Evolutionary conservation across 2,797 vertebrate genomes (phyloP), one percentile per base, ranked within the genome.

Genomic region (Sebastes jordani): DNA sequence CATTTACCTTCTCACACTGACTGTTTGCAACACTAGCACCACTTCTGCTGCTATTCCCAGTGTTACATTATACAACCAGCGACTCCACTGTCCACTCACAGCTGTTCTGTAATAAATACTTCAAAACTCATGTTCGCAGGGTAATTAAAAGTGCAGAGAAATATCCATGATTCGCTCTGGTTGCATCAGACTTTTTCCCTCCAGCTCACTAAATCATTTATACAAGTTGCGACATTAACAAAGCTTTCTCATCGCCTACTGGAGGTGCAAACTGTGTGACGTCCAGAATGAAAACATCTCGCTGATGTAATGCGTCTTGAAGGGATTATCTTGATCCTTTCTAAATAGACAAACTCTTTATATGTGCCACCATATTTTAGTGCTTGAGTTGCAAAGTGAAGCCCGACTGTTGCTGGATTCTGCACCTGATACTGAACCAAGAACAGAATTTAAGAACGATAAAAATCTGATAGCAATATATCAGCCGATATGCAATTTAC

Each of bases 261-360:
- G 25, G 38, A 72, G 67, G 42, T 73, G 36, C n/a, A 58, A 71
- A 81, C 38, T 56, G 34, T 42, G 18, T 63, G 64, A 73, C 10
- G 25, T 49, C 8, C n/a, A 25, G 23, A 5, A 65, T 34, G 34
- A 22, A 58, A 32, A 59, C 22, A 7, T 62, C 13, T 32, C 18
- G 2, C 22, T 22, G 58, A 5, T 32, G 36, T 59, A 3, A n/a
- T 59, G n/a, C 8, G 6, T 74, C 70, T 18, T 16, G 29, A 52
- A 30, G 11, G 1, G 5, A 30, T 67, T 8, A 69, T 56, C 5
- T 52, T 8, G 25, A 59, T 27, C 56, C 14, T 59, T 29, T 67
- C 6, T 20, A 7, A 25, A 29, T n/a, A 23, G 29, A 56, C 29
- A 32, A 49, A 49, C 8, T 46, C 29, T 3, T 18, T 46, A 46